Base-by-base conservation (phyloP, 2,888 invertebrate species). In the Ferdinandea cuprea region DNA sequence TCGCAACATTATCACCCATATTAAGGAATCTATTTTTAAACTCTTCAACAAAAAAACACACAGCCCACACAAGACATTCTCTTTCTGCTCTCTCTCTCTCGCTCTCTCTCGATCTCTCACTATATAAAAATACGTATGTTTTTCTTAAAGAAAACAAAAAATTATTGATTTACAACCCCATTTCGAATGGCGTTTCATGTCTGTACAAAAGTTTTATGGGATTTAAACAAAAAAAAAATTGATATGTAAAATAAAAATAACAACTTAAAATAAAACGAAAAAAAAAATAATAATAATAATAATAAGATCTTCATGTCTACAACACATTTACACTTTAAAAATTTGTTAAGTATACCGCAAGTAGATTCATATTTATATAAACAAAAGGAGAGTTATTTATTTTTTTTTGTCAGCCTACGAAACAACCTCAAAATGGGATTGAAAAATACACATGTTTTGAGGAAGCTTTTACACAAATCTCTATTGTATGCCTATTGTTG, bases 381-480 rank as follows among this genome's bases (percentile, higher is more conserved):
- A 19, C 11, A 19, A 44, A 8, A 6, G 7, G 17, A 1, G 30
- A 28, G 13, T 32, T 71, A 37, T 21, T 30, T 25, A 66, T 66
- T 66, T 77, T 25, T 71, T 66, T 66, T 77, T 72, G 83, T 28
- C 78, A 78, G 77, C 56, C 78, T 78, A 83, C 78, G 83, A 83
- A 83, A 83, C 83, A 83, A 78, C 83, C 83, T 83, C 83, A 83
- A 83, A 83, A 83, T 83, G 77, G 83, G 83, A 68, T 83, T 83
- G 61, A 9, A 19, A 17, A 40, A 73, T 13, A 40, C 40, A 13
- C 25, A 56, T 58, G 52, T 78, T 81, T 73, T 78, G 83, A 78
- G 83, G 78, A 83, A 83, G 83, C 83, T 83, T 83, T 78, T 73
- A 78, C 77, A 73, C 66, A 68, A 73, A 72, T 50, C 37, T 37